Evolutionary conservation across 2,797 vertebrate genomes (phyloP), one percentile per base, ranked within the genome.

Genomic region (Esox lucius): DNA sequence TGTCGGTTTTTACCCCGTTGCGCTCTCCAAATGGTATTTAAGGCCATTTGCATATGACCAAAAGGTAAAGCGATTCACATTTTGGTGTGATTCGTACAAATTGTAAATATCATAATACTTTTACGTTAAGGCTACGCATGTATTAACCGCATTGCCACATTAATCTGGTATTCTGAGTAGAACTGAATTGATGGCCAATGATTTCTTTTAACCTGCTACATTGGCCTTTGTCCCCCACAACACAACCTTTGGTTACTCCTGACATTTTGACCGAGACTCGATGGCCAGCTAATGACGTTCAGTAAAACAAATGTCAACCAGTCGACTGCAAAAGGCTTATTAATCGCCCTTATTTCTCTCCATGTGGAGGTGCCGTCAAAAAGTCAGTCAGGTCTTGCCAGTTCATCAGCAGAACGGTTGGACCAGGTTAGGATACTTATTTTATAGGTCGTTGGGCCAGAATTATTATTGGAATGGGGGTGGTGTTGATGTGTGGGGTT

Each of bases 281-380:
- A 46, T 2, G 6, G 24, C 46, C 4, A 12, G 70, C n/a, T n/a
- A 39, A 61, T 71, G 70, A 24, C 70, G 35, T 61, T 59, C 17
- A 39, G 33, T 9, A 11, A 39, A 31, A 61, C n/a, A 61, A 61
- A 71, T 71, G 53, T 71, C 70, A 71, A 22, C 33, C 28, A 22
- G 28, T n/a, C 13, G n/a, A 22, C 28, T 19, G 19, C 28, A 46
- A 39, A 71, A 61, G 51, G 17, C 19, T 12, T 59, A 51, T 59
- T 31, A 5, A 16, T 39, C 26, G 12, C 22, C 53, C 53, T 71
- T 31, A 39, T 71, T 71, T 70, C 3, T 48, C 9, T 31, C 31
- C 19, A 46, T 46, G 42, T 8, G 6, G 42, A 7, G 42, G 11
- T 9, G 46, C 42, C 42, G 8, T 12, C 3, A 9, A 46, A 46